Percentiles rank a stretch among this genome's conserved stretches.
These are phyloP conservation scores for Gymnogyps californianus DNA, from an alignment of 2,113 vertebrate genomes.

Conservation along the genomic window DNA sequence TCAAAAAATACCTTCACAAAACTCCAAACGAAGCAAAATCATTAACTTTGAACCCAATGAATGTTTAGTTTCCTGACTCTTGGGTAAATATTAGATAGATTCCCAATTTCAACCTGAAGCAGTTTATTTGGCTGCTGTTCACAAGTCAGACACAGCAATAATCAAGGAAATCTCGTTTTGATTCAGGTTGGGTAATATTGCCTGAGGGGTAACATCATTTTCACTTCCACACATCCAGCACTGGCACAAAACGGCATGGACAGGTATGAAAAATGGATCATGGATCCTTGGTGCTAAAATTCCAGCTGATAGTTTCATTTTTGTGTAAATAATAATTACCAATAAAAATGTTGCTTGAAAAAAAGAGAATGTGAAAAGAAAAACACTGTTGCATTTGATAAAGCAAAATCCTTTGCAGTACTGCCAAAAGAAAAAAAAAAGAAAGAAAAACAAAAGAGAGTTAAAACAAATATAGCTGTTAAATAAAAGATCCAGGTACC, in stretches of 20 bases:
- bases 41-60: background rate
- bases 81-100: conserved; percentile 58
- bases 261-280: conserved; percentile 65
- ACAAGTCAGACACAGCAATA: conserved; percentile 63
- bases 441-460: conserved; percentile 47
- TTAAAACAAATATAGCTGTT: conserved; percentile 76
- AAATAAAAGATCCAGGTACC: conserved; percentile 83
- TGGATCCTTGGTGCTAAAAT: conserved; percentile 72
- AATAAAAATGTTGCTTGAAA: conserved; percentile 48
- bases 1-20: background rate
- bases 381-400: background rate
- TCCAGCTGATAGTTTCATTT: conserved; percentile 62
- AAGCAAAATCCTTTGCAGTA: conserved; percentile 18
- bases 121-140: conserved; percentile 58
- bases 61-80: conserved; percentile 6
- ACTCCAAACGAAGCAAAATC: background rate
- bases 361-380: conserved; percentile 61
- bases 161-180: conserved; percentile 48
- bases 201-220: conserved; percentile 52
- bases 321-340: conserved; percentile 66
- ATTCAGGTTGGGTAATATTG: conserved; percentile 54
- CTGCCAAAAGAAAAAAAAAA: background rate
- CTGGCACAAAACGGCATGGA: conserved; percentile 70
- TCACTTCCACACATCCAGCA: conserved; percentile 56
- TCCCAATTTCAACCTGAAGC: conserved; percentile 58